Percentiles rank a stretch among this genome's conserved stretches.
phyloP scores from a whole-genome alignment of 2,888 invertebrate species.

The Pseudococcus viburni region DNA sequence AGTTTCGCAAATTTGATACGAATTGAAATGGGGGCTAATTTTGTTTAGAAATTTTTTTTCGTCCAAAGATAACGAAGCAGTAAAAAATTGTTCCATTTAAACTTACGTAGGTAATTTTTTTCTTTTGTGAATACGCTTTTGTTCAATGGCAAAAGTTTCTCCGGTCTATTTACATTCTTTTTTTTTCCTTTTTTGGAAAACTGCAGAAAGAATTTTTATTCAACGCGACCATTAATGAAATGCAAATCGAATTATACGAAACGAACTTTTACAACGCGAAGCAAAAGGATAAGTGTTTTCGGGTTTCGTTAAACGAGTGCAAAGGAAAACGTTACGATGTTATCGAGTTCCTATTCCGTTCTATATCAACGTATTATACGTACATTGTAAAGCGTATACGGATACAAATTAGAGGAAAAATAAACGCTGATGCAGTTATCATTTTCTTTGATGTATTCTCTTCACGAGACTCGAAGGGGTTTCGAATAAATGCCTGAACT shows the following conservation, averaged over 20 bases:
- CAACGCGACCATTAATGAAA: conserved; percentile 25
- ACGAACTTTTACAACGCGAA: neutral
- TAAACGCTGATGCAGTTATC: neutral
- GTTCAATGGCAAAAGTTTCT: neutral
- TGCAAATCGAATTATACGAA: conserved; percentile 20
- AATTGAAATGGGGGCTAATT: too few species aligned
- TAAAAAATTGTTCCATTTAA: neutral
- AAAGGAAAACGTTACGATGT: neutral
- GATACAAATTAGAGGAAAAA: neutral
- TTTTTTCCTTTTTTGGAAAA: neutral
- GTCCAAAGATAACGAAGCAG: too few species aligned
- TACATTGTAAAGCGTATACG: neutral
- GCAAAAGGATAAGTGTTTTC: neutral
- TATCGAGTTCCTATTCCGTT: neutral
- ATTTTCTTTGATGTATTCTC: neutral
- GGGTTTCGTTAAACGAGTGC: neutral
- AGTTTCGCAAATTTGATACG: too few species aligned
- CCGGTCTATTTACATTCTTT: neutral
- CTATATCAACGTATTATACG: neutral
- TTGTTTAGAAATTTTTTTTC: too few species aligned
- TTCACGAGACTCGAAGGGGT: neutral
- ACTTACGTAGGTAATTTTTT: neutral
- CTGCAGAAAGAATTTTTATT: neutral
- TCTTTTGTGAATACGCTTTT: neutral
- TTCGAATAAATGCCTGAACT: neutral